Evolutionary conservation across 2,797 vertebrate genomes (phyloP).

Genomic region (Botia kubotai): DNA sequence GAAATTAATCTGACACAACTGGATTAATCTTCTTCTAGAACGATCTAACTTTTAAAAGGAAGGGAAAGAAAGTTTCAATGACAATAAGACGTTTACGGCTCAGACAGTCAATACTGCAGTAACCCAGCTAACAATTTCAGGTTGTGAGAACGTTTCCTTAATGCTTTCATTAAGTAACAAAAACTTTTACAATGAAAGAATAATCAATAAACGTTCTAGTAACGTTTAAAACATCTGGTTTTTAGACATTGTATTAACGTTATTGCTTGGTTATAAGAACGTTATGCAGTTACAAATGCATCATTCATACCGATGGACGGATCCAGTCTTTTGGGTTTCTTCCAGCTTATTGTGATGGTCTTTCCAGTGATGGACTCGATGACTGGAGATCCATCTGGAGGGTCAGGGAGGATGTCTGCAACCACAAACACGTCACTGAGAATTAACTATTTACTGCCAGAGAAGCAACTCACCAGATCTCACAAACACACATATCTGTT

Average conservation of each 20-base stretch:
- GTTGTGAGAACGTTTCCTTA: too few relatives aligned
- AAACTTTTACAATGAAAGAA: too few relatives aligned
- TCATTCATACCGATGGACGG: slow-evolving; percentile 87
- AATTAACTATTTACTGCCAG: slow-evolving; percentile 12
- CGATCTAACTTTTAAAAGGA: neutral
- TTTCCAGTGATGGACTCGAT: slow-evolving; percentile 89
- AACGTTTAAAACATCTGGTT: too few relatives aligned
- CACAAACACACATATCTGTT: neutral
- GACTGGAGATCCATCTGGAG: slow-evolving; percentile 88
- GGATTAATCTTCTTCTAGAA: slow-evolving; percentile 13
- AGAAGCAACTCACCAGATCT: neutral
- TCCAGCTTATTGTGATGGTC: slow-evolving; percentile 89
- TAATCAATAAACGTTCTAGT: too few relatives aligned
- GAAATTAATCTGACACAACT: neutral
- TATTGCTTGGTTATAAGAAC: too few relatives aligned
- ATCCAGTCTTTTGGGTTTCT: slow-evolving; percentile 90
- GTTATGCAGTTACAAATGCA: neutral
- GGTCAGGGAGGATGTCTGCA: slow-evolving; percentile 92
- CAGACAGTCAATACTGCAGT: slow-evolving; percentile 31
- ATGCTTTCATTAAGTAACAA: too few relatives aligned
- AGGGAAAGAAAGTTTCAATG: slow-evolving; percentile 6
- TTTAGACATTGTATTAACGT: too few relatives aligned
- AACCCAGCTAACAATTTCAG: neutral
- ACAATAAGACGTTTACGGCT: slow-evolving; percentile 22
- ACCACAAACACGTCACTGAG: slow-evolving; percentile 11